A percentile compares a stretch with the other conserved stretches of the same genome.
These are phyloP conservation scores for Zeus faber DNA, from an alignment of 2,113 vertebrate genomes.

Conservation along the genomic window DNA sequence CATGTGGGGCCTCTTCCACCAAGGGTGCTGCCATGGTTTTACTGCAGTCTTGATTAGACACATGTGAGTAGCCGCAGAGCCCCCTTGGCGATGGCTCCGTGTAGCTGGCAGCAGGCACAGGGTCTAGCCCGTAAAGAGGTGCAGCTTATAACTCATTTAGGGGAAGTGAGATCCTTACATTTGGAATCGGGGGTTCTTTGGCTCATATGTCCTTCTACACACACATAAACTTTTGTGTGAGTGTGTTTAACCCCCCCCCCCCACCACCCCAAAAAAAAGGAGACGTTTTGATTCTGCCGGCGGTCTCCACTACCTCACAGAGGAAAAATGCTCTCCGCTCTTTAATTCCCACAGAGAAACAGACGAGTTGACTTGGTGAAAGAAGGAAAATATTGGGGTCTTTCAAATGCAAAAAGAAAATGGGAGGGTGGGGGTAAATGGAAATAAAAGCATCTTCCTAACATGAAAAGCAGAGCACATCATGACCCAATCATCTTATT, in stretches of 20 bases:
- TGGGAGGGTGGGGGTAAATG: constrained; percentile 20
- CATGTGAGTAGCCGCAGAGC: constrained; percentile 63
- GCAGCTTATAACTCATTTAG: constrained; percentile 25
- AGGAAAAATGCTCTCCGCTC: constrained; percentile 66
- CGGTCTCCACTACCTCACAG: constrained; percentile 70
- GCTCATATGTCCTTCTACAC: constrained; percentile 47
- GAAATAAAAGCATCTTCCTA: constrained; percentile 50
- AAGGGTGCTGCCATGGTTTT: constrained; percentile 51
- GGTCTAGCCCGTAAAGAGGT: constrained; percentile 37
- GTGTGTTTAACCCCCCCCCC: too few relatives aligned
- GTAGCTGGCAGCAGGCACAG: constrained; percentile 35
- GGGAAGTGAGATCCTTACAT: constrained; percentile 1
- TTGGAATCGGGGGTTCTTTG: background rate
- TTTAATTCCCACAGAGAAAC: constrained; percentile 56
- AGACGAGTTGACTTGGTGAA: constrained; percentile 48
- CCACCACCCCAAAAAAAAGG: constrained; percentile 26
- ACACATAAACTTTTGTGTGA: constrained; percentile 59
- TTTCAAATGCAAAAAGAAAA: constrained; percentile 56
- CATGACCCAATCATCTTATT: constrained; percentile 40
- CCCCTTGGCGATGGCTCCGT: constrained; percentile 37
- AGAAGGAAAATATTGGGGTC: constrained; percentile 58
- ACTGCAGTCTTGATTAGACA: constrained; percentile 63
- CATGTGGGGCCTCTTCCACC: constrained; percentile 61
- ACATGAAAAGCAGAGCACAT: constrained; percentile 49
- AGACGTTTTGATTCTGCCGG: constrained; percentile 57